Evolutionary conservation across 2,113 vertebrate genomes (phyloP).

Genomic region (Monopterus albus): DNA sequence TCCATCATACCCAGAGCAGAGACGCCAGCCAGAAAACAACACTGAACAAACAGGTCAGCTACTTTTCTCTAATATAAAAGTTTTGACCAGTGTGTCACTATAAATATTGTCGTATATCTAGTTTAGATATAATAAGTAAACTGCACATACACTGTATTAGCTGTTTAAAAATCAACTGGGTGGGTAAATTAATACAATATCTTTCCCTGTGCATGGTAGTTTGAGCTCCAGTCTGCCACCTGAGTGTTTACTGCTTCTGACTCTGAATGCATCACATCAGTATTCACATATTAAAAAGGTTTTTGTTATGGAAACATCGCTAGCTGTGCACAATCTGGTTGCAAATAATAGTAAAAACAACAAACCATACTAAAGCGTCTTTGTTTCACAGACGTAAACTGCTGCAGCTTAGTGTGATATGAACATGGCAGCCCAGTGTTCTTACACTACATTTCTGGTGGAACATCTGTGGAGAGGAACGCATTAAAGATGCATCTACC

Average conservation of each 20-base stretch:
- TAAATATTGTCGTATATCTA: too few relatives aligned
- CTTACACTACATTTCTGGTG: not conserved
- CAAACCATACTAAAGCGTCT: not conserved
- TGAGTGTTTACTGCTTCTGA: constrained; percentile 12
- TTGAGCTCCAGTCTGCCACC: not conserved
- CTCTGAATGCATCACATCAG: not conserved
- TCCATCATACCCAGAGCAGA: too few relatives aligned
- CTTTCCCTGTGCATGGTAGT: not conserved
- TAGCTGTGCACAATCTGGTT: constrained; percentile 17
- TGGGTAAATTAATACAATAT: not conserved
- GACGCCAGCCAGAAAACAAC: too few relatives aligned
- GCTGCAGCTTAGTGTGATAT: not conserved
- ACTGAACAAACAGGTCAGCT: too few relatives aligned
- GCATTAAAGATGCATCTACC: too few relatives aligned
- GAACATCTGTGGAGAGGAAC: not conserved
- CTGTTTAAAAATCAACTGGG: not conserved
- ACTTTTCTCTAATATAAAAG: too few relatives aligned
- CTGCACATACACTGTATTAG: not conserved
- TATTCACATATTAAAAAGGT: constrained; percentile 25
- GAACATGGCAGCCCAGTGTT: not conserved
- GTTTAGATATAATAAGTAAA: not conserved
- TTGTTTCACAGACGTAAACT: constrained; percentile 1
- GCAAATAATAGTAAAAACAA: constrained; percentile 13
- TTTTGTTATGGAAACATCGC: constrained; percentile 16
- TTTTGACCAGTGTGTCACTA: too few relatives aligned